These are phyloP conservation scores for Cyphomyrmex costatus DNA, from an alignment of 1,140 invertebrate species.

Conservation along the genomic window DNA sequence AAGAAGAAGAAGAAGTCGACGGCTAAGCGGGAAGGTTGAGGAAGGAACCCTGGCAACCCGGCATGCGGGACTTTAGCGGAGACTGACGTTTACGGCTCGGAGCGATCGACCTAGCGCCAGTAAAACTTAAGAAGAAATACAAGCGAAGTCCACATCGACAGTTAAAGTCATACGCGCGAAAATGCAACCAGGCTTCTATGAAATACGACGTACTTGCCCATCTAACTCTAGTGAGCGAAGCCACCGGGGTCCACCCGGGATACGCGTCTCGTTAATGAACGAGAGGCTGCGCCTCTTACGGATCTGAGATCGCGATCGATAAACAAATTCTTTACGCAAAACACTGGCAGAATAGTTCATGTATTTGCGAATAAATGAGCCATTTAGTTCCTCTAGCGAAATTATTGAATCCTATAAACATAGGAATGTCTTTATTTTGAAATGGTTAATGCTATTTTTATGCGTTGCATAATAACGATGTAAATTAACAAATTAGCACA, in stretches of 20 bases:
- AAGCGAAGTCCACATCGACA: slow-evolving; percentile 82
- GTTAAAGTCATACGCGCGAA: slow-evolving; percentile 85
- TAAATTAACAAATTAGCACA: slow-evolving; percentile 21
- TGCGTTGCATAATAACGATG: neutral
- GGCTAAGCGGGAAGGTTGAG: slow-evolving; percentile 53
- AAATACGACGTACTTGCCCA: slow-evolving; percentile 80
- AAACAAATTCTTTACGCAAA: slow-evolving; percentile 58
- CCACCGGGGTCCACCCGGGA: slow-evolving; percentile 66
- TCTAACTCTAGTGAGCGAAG: slow-evolving; percentile 44
- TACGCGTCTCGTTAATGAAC: slow-evolving; percentile 78
- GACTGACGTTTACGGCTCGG: slow-evolving; percentile 80
- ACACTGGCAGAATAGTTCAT: neutral
- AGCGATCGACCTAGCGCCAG: slow-evolving; percentile 81
- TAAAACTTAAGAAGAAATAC: slow-evolving; percentile 84
- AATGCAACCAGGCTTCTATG: slow-evolving; percentile 81
- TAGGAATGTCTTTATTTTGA: neutral
- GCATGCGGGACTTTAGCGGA: slow-evolving; percentile 69
- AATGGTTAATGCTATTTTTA: neutral
- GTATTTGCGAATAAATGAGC: neutral
- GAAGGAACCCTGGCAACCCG: slow-evolving; percentile 64
- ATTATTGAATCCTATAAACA: neutral
- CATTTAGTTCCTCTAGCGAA: neutral
- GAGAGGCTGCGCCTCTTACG: slow-evolving; percentile 58
- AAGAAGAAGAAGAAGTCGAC: slow-evolving; percentile 54
- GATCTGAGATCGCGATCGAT: slow-evolving; percentile 48